Base-by-base conservation (phyloP, 2,888 invertebrate species). In the Dermolepida albohirtum region DNA sequence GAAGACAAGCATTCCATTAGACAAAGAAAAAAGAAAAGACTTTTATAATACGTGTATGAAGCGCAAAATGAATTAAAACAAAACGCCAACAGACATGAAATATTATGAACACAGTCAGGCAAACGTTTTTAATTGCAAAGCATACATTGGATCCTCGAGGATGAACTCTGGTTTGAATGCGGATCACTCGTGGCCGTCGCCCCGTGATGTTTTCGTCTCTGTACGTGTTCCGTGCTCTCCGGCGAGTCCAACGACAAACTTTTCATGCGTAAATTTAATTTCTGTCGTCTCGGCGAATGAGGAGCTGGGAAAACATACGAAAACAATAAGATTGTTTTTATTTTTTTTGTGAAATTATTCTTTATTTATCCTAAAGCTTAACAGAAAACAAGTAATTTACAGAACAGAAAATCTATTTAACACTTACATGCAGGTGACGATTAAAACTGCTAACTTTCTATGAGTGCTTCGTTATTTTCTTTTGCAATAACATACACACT, bases 251-350 rank as follows among this genome's bases (percentile, higher is more conserved):
- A 86, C 71, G 97, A 97, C 78, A 97, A 90, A 83, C 96, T 96
- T 89, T 98, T 97, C 97, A 97, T 97, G 83, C 97, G 91, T 84
- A 97, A 90, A 87, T 97, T 96, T 86, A 97, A 88, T 87, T 96
- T 95, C 88, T 96, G 96, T 72, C 96, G 92, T 82, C 96, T 91
- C 80, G 97, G 97, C 84, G 96, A 97, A 86, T 97, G 96, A 77
- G 96, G 96, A 83, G 96, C 96, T 96, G 74, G 55, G 64, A 50
- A 70, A 66, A 63, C 34, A 66, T 27, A 63, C 12, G 12, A 57
- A 62, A 47, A 34, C 7, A 49, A 62, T 29, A 12, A 49, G 43
- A 12, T n/a, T 47, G 2, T 12, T 29, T 17, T 54, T n/a, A n/a
- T n/a, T n/a, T n/a, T 49, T 14, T 39, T 16, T 11, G 1, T 14